A percentile compares a stretch with the other conserved stretches of the same genome.
Conservation (phyloP, 2,888 invertebrate species). For the Merodon equestris region DNA sequence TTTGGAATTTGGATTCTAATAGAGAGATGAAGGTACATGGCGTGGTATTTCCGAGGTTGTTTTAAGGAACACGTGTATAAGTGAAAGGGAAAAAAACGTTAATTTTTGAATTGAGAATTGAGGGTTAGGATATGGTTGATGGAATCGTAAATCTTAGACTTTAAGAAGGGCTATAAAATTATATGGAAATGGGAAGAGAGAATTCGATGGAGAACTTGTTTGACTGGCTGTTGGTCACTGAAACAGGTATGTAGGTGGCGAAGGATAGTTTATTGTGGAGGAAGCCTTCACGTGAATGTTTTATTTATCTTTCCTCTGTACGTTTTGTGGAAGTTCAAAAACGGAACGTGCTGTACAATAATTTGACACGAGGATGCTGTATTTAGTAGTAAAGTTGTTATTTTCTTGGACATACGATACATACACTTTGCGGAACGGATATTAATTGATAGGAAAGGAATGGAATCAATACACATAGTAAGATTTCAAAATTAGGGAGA, state of each 20-base stretch:
- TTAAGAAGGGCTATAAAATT: conserved; percentile 33
- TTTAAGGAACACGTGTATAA: conserved; percentile 54
- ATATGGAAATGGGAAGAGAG: conserved; percentile 17
- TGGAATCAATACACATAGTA: too few relatives aligned
- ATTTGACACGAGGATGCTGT: too few relatives aligned
- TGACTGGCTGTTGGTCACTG: not conserved
- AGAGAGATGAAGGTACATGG: conserved; percentile 4
- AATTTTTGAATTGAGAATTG: not conserved
- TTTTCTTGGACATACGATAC: too few relatives aligned
- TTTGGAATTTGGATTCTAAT: conserved; percentile 35
- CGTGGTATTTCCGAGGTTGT: conserved; percentile 54
- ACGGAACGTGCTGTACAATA: too few relatives aligned
- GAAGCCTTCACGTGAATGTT: not conserved
- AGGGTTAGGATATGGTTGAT: conserved; percentile 8
- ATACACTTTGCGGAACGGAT: too few relatives aligned
- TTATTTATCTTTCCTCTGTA: too few relatives aligned
- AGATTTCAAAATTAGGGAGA: too few relatives aligned
- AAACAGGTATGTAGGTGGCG: conserved; percentile 4
- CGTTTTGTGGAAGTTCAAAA: too few relatives aligned
- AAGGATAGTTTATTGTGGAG: too few relatives aligned
- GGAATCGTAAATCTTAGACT: conserved; percentile 38
- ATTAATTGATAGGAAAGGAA: too few relatives aligned
- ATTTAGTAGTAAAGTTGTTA: too few relatives aligned
- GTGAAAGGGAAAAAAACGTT: not conserved
- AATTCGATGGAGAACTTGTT: conserved; percentile 18